Base-by-base conservation (phyloP, 2,888 invertebrate genomes). In the Temnothorax rugatulus region DNA sequence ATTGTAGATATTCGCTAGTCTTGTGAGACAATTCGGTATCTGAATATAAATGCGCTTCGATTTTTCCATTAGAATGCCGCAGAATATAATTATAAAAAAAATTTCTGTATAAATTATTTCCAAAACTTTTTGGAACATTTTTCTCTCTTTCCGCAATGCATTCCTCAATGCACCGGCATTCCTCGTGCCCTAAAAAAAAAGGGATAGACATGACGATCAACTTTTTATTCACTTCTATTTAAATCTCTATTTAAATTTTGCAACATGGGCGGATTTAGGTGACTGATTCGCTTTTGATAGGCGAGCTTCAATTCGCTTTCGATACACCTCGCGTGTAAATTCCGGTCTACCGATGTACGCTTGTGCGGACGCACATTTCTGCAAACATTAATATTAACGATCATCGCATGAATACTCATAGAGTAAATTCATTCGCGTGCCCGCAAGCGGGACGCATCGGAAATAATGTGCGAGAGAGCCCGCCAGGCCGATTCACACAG, bases 181-280 rank as follows among this genome's bases (percentile, higher is more conserved):
- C 8, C 4, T 25, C 66, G 4, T 66, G 44, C 44, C 11, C 8
- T 8, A 7, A 18, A 52, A 76, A 54, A 15, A 9, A 13, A n/a
- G 11, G 18, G 41, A 77, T n/a, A 9, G 9, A 44, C 41, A 29
- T 68, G 8, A 5, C 47, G 21, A 41, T 13, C 25, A 2, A 54
- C n/a, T 68, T 77, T 76, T 76, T 66, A 52, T 77, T 68, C n/a
- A 25, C n/a, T 41, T 77, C n/a, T 57, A 41, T 68, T 41, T 41
- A 54, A 41, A 68, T 68, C 18, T 44, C 13, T 29, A 68, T 77
- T 77, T 54, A 68, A 41, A 57, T 54, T 68, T 50, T 25, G 25
- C 25, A 18, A 38, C 75, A 8, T 9, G 21, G 13, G 0, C 38
- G 3, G 54, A 13, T 77, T 68, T 54, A 66, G 54, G 18, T 59